Conservation (phyloP, 1,140 invertebrate genomes). For the Nephila pilipes region DNA sequence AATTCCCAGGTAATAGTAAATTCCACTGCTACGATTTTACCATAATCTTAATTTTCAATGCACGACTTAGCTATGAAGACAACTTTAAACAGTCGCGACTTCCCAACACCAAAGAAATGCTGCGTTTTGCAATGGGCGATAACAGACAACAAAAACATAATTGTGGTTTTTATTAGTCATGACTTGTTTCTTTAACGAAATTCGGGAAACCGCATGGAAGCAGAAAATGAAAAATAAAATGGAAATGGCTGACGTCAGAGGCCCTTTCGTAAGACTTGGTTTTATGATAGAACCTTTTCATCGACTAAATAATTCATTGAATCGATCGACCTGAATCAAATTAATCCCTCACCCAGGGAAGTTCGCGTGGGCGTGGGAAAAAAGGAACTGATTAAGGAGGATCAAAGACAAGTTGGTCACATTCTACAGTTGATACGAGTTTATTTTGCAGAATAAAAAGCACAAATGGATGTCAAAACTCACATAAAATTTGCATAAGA, state of each 20-base stretch:
- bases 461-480: not conserved
- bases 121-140: not conserved
- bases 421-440: not conserved
- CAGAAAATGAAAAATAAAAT: not conserved
- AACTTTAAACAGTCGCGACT: too few relatives aligned
- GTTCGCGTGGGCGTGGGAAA: conserved; percentile 20
- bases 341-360: not conserved
- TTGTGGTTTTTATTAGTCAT: not conserved
- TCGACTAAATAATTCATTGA: conserved; percentile 24
- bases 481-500: not conserved
- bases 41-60: too few relatives aligned
- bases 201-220: not conserved
- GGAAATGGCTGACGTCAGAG: not conserved
- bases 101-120: too few relatives aligned
- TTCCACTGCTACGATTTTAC: too few relatives aligned
- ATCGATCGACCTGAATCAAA: conserved; percentile 42
- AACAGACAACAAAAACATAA: not conserved
- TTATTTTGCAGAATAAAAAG: not conserved
- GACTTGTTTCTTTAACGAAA: not conserved
- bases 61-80: too few relatives aligned
- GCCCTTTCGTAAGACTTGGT: not conserved
- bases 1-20: too few relatives aligned
- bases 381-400: not conserved
- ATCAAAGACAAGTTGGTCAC: not conserved
- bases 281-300: conserved; percentile 23